Evolutionary conservation across 2,797 vertebrate genomes (phyloP).

Genomic region (Amazona finschi): DNA sequence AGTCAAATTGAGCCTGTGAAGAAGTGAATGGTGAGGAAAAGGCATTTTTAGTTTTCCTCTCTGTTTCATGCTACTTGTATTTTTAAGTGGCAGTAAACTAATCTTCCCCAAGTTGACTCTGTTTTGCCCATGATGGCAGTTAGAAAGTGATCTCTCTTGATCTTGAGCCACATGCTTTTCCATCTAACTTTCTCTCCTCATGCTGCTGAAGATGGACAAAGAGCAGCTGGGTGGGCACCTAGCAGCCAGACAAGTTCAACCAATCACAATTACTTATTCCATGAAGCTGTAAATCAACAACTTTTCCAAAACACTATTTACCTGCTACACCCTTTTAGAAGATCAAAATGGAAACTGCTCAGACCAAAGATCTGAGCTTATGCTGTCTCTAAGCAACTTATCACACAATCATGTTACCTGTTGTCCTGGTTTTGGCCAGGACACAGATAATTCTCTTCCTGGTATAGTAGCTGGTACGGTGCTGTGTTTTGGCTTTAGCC

Average conservation of each 20-base stretch:
- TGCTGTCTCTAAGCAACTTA: background rate
- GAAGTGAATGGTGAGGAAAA: background rate
- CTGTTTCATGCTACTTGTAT: background rate
- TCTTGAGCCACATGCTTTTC: background rate
- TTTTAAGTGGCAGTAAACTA: background rate
- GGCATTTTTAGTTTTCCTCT: background rate
- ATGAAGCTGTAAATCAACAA: background rate
- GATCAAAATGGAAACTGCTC: background rate
- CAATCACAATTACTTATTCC: background rate
- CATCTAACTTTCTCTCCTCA: background rate
- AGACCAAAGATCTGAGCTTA: background rate
- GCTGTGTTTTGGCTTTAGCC: background rate
- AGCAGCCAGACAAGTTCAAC: background rate
- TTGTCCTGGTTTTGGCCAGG: background rate
- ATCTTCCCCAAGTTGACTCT: background rate
- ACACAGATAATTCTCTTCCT: background rate
- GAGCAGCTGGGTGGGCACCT: background rate
- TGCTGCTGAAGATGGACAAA: rapidly evolving
- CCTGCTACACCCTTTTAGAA: background rate
- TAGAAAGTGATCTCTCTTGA: background rate
- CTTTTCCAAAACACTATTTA: background rate
- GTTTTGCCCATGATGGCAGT: background rate
- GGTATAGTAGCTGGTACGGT: background rate
- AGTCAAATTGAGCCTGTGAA: background rate
- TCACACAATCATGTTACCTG: background rate